Base-by-base conservation (phyloP, 2,888 invertebrate species). In the Drosophila parthenogenetica region DNA sequence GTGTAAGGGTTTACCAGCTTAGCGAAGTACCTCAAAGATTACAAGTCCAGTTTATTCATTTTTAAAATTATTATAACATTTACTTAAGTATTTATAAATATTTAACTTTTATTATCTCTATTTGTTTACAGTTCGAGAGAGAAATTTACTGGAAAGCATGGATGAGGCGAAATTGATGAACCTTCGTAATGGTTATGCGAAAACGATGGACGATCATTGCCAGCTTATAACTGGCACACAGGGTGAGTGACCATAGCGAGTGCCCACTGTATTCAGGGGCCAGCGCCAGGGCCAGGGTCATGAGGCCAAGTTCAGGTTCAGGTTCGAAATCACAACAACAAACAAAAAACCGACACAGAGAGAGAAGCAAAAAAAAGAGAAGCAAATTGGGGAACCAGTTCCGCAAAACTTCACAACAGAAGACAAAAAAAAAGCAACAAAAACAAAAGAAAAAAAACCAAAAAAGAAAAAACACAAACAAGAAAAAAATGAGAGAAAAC, bases 81-180 rank as follows among this genome's bases (percentile, higher is more conserved):
- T n/a, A 7, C 13, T 5, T 16, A 13, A 8, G 32, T 19, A 25
- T 51, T 48, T 48, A 19, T 42, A 13, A 17, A 22, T 25, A n/a
- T 25, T 35, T 2, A 17, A 16, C 13, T 16, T 7, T 2, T 14
- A 7, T 17, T 13, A 37, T 2, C 29, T 39, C 0, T 19, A 29
- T 43, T 19, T 35, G 7, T 1, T 63, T 68, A 1, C 57, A 77
- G 75, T 32, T 3, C 42, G 51, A 7, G 49, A 48, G 39, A 53
- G 68, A 13, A 51, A 49, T 5, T 13, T 39, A 53, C 53, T 51
- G 55, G n/a, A 29, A 46, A 76, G 43, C 29, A 82, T 82, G 82
- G 82, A 77, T 64, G 85, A 84, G 43, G 73, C 77, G 8, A 87
- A 85, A 73, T 60, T 85, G 58, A 87, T 84, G 75, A 89, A 77